Evolutionary conservation across 1,140 invertebrate genomes (phyloP).

Genomic region (Druon quercuslanigerum): DNA sequence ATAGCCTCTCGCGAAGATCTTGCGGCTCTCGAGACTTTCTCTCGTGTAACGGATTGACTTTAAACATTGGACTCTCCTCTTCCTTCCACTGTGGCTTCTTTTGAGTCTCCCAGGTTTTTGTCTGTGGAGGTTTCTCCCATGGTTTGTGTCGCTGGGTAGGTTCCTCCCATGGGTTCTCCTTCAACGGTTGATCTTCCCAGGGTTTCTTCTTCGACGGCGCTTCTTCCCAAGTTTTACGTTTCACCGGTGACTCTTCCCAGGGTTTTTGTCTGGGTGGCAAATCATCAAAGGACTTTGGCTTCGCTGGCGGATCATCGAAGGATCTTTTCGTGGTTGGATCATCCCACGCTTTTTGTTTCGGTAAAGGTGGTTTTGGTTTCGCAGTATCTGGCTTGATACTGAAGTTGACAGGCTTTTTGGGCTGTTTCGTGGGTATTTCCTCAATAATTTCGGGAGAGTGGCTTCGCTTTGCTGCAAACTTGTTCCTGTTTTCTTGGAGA

Average conservation of each 20-base stretch:
- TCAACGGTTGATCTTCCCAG: slow-evolving; percentile 46
- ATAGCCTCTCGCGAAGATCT: slow-evolving; percentile 66
- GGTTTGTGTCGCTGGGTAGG: slow-evolving; percentile 29
- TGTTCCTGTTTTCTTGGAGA: neutral
- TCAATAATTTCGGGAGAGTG: slow-evolving; percentile 3
- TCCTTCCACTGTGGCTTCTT: slow-evolving; percentile 53
- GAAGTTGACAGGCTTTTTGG: neutral
- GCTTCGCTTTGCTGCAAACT: neutral
- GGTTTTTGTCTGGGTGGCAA: neutral
- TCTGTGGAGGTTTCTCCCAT: neutral
- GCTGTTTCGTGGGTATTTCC: neutral
- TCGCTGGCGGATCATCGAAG: neutral
- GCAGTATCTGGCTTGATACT: neutral
- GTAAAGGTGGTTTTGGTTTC: neutral
- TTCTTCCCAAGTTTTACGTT: slow-evolving; percentile 29
- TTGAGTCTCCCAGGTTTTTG: slow-evolving; percentile 37
- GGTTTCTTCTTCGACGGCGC: slow-evolving; percentile 54
- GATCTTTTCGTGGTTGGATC: neutral
- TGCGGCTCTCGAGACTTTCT: slow-evolving; percentile 59
- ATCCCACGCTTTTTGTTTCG: neutral
- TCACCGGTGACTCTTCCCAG: neutral
- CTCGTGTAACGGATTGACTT: slow-evolving; percentile 56
- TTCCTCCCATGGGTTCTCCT: slow-evolving; percentile 33
- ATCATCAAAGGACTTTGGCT: neutral
- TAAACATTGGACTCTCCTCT: slow-evolving; percentile 43